Evolutionary conservation across 1,140 invertebrate genomes (phyloP).

Genomic region (Diabrotica undecimpunctata): DNA sequence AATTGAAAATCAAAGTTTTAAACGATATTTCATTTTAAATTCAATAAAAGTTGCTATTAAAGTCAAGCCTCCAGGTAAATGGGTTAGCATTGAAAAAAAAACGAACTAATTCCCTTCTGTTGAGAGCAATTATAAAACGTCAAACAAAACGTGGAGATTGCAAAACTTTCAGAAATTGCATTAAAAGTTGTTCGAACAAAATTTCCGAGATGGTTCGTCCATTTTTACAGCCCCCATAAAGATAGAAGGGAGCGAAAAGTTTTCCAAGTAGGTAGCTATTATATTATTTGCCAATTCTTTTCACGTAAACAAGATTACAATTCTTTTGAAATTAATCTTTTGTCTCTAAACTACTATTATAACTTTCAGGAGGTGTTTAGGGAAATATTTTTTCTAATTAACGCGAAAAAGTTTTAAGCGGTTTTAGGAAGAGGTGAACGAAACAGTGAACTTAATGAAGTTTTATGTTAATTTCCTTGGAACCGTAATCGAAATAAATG

Average conservation of each 20-base stretch:
- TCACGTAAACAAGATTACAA: conserved; percentile 18
- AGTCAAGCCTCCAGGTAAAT: conserved; percentile 5
- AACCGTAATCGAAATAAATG: no score
- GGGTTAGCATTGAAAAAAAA: conserved; percentile 1
- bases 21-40: neutral
- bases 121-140: conserved; percentile 3
- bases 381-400: neutral
- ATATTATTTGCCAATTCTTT: conserved; percentile 13
- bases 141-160: conserved; percentile 7
- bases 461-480: no score
- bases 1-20: no score
- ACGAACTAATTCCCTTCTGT: conserved; percentile 6
- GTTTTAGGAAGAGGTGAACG: neutral
- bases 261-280: conserved; percentile 14
- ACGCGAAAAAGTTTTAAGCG: neutral
- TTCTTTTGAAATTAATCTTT: conserved; percentile 18
- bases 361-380: conserved; percentile 7
- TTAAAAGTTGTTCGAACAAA: conserved; percentile 8
- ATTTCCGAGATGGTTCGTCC: conserved; percentile 1
- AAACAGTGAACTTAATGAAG: no score
- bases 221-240: conserved; percentile 8
- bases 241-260: neutral
- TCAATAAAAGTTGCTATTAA: neutral
- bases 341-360: conserved; percentile 13
- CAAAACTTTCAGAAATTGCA: conserved; percentile 14